Conservation (phyloP, 2,797 vertebrate species). For the Allobates femoralis region DNA sequence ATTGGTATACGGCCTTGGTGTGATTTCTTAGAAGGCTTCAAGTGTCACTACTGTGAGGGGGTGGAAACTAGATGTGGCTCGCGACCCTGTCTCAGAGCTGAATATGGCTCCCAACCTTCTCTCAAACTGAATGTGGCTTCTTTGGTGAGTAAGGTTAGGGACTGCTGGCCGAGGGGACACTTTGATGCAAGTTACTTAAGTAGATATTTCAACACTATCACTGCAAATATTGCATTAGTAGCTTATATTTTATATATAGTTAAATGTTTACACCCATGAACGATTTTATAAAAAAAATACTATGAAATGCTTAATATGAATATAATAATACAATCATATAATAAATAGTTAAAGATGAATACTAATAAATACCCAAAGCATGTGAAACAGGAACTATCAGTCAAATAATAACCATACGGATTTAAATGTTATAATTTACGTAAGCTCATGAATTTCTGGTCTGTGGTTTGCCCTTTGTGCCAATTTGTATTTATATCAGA, state of each 20-base stretch:
- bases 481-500: conserved; percentile 37
- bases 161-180: too few species aligned
- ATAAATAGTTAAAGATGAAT: not conserved
- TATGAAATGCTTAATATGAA: not conserved
- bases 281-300: not conserved
- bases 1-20: too few species aligned
- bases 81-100: too few species aligned
- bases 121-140: too few species aligned
- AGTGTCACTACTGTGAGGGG: too few species aligned
- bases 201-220: too few species aligned
- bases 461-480: conserved; percentile 4
- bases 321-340: not conserved
- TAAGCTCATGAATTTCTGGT: not conserved
- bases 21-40: too few species aligned
- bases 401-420: not conserved
- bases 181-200: too few species aligned
- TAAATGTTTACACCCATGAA: not conserved
- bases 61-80: too few species aligned
- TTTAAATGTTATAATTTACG: conserved; percentile 4
- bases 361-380: not conserved
- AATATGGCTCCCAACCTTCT: too few species aligned
- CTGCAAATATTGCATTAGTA: not conserved
- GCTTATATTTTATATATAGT: not conserved
- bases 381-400: not conserved
- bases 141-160: too few species aligned